Conservation (phyloP, 23 tunicate genomes). For the Oikopleura dioica region DNA sequence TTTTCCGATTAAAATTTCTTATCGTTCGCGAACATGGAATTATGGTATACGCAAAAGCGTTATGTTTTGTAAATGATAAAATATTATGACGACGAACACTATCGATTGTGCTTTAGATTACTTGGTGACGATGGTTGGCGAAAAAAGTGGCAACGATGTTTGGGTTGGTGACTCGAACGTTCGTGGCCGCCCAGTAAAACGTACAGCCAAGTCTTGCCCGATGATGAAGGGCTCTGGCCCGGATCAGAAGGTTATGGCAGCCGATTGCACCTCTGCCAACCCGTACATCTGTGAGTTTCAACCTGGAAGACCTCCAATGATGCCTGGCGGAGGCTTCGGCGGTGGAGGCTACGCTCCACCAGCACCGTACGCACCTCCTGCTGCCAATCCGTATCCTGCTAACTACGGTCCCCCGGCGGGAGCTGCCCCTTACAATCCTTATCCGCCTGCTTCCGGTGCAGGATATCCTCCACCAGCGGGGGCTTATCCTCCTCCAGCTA, state of each 20-base stretch:
- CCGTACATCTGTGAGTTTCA: constrained; percentile 9
- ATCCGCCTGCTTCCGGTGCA: background rate
- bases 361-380: background rate
- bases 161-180: background rate
- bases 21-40: too few relatives aligned
- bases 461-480: background rate
- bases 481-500: background rate
- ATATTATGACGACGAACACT: too few relatives aligned
- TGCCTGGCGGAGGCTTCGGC: constrained; percentile 1
- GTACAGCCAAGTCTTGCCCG: background rate
- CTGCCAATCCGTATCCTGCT: background rate
- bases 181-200: background rate
- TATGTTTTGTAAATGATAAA: too few relatives aligned
- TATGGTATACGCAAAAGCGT: too few relatives aligned
- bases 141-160: background rate
- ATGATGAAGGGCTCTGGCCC: background rate
- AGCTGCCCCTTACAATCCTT: background rate
- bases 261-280: constrained; percentile 7
- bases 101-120: background rate
- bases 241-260: background rate
- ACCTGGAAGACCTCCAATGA: constrained; percentile 3
- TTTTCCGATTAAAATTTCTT: too few relatives aligned
- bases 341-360: background rate
- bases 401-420: background rate
- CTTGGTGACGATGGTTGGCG: background rate